These are phyloP conservation scores for Sarcophaga peregrina DNA, from an alignment of 1,140 invertebrate genomes.

Conservation along the genomic window DNA sequence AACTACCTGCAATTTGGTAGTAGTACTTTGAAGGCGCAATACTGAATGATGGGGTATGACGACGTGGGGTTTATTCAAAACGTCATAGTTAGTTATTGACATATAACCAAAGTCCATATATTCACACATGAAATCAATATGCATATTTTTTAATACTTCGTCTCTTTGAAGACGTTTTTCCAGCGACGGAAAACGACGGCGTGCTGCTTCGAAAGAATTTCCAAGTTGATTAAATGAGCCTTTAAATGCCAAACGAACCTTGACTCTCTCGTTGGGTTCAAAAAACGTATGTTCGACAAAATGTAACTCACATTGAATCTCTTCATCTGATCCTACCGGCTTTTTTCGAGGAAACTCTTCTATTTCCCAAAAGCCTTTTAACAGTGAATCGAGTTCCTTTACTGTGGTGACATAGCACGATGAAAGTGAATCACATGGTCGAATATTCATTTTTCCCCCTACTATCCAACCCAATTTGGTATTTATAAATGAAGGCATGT, in stretches of 20 bases:
- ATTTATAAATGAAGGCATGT: constrained; percentile 48
- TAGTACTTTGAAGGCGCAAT: too few relatives aligned
- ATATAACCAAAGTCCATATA: constrained; percentile 1
- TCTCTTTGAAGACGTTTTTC: not conserved
- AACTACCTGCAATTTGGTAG: too few relatives aligned
- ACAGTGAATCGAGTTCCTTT: not conserved
- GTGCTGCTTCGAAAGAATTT: not conserved
- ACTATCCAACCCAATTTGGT: constrained; percentile 50
- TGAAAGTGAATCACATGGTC: not conserved
- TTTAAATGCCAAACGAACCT: constrained; percentile 7
- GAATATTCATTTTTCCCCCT: constrained; percentile 33
- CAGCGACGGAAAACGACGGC: not conserved
- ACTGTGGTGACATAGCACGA: not conserved
- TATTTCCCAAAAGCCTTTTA: constrained; percentile 56
- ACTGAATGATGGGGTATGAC: constrained; percentile 31
- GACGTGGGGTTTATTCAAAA: not conserved
- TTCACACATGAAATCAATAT: too few relatives aligned
- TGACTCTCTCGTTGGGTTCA: not conserved
- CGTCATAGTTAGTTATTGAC: not conserved
- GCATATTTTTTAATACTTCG: constrained; percentile 30
- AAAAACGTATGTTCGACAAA: not conserved
- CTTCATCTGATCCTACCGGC: not conserved
- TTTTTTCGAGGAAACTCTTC: constrained; percentile 48
- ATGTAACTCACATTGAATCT: not conserved
- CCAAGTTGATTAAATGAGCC: not conserved